These are phyloP conservation scores for Macrosteles quadrilineatus DNA, from an alignment of 1,140 invertebrate genomes.

Conservation along the genomic window DNA sequence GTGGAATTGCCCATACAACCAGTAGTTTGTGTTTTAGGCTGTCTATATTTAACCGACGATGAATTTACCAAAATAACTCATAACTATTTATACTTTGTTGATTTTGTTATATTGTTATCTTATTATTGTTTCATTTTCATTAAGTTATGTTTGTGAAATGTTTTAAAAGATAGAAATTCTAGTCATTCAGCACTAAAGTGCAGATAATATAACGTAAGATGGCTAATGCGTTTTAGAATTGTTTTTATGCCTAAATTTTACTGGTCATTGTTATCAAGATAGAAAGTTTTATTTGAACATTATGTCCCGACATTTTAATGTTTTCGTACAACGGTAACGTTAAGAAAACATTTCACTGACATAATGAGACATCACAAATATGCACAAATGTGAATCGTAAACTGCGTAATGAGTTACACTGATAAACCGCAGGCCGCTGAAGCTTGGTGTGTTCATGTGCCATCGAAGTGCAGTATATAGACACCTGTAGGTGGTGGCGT, in stretches of 20 bases:
- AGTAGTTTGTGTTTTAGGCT: not conserved
- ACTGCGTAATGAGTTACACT: not conserved
- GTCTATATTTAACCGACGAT: not conserved
- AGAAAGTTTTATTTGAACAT: too few relatives aligned
- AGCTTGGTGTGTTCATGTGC: too few relatives aligned
- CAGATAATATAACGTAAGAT: not conserved
- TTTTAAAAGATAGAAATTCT: slow-evolving; percentile 13
- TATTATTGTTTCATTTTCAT: slow-evolving; percentile 15
- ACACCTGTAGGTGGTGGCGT: not conserved
- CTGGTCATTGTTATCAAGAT: too few relatives aligned
- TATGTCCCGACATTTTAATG: too few relatives aligned
- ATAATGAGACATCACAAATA: slow-evolving; percentile 3
- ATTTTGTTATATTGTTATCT: slow-evolving; percentile 22
- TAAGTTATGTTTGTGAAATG: slow-evolving; percentile 17
- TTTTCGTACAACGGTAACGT: not conserved
- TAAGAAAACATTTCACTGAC: slow-evolving; percentile 2
- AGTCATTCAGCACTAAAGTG: slow-evolving; percentile 6
- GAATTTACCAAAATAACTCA: slow-evolving; percentile 17
- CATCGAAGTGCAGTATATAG: too few relatives aligned
- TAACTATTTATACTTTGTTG: slow-evolving; percentile 18
- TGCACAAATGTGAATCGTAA: too few relatives aligned
- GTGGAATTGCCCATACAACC: too few relatives aligned
- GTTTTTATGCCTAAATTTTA: too few relatives aligned
- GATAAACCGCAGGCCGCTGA: not conserved
- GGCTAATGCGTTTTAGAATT: too few relatives aligned